Base-by-base conservation (phyloP, 2,113 vertebrate genomes). In the Pseudopipra pipra region DNA sequence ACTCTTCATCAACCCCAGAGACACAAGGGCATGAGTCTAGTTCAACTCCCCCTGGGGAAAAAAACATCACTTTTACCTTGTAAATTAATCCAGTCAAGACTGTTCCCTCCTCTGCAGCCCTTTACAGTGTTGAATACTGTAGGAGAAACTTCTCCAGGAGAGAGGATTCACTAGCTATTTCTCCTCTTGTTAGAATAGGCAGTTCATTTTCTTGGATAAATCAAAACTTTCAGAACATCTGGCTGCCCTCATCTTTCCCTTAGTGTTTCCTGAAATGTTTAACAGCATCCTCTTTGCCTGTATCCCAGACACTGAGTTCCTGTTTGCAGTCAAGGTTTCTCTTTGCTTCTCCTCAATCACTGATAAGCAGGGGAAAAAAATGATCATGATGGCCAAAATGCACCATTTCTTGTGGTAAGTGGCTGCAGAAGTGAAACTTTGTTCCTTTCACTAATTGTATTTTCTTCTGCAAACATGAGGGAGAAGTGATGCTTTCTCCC, bases 211-310 rank as follows among this genome's bases (percentile, higher is more conserved):
- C 51, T 67, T 35, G 18, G 30, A 72, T 82, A 91, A 94, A 84
- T 92, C 82, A 88, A 92, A 92, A 62, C 46, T 93, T 78, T 66
- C 81, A 85, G 65, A 91, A 72, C 55, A 85, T 74, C 65, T 94
- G 54, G 2, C 59, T 83, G 44, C 44, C 47, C 41, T 35, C 27
- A 52, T 71, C 79, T 81, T 95, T 91, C 78, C 39, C 31, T 24
- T 73, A 90, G 61, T 72, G 61, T 88, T 95, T 96, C 90, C 92
- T 93, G 92, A 94, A 90, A 67, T 81, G 72, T 86, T 83, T 84
- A 91, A 52, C 68, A 84, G 79, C 76, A 84, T 92, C 88, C 87
- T 94, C 55, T 86, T 58, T 33, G 59, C 22, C 58, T 51, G 15
- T 74, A 90, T 88, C 68, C 41, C 65, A 75, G 65, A 78, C 68